These are phyloP conservation scores for Baryphthengus martii DNA, from an alignment of 2,113 vertebrate genomes.

Conservation along the genomic window DNA sequence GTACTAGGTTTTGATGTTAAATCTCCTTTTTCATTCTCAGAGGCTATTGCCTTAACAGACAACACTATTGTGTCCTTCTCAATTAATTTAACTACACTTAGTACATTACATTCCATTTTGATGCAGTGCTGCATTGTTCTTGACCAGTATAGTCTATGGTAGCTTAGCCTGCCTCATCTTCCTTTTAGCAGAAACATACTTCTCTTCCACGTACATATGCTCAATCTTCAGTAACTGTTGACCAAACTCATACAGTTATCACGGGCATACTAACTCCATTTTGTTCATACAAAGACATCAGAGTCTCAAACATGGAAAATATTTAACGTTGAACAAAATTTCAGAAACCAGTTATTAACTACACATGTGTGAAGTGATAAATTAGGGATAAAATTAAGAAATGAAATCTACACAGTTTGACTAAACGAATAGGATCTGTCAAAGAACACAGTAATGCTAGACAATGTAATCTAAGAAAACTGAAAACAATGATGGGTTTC, in stretches of 20 bases:
- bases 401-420: not conserved
- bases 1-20: not conserved
- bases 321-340: not conserved
- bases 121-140: not conserved
- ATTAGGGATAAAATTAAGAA: not conserved
- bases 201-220: not conserved
- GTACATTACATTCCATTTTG: not conserved
- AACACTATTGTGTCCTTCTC: not conserved
- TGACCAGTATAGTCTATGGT: not conserved
- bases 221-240: not conserved
- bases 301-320: not conserved
- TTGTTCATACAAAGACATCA: not conserved
- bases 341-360: not conserved
- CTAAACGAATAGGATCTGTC: not conserved
- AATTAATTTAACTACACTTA: not conserved
- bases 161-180: not conserved
- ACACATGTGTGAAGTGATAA: not conserved
- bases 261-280: not conserved
- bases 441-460: not conserved
- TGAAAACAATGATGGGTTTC: not conserved
- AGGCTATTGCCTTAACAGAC: not conserved
- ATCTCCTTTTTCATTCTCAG: not conserved
- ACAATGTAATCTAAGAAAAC: not conserved
- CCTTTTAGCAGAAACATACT: not conserved
- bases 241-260: not conserved